These are phyloP conservation scores for Aphrocallistes beatrix DNA, from an alignment of 37 sponge, comb jelly and placozoan genomes.

Conservation along the genomic window DNA sequence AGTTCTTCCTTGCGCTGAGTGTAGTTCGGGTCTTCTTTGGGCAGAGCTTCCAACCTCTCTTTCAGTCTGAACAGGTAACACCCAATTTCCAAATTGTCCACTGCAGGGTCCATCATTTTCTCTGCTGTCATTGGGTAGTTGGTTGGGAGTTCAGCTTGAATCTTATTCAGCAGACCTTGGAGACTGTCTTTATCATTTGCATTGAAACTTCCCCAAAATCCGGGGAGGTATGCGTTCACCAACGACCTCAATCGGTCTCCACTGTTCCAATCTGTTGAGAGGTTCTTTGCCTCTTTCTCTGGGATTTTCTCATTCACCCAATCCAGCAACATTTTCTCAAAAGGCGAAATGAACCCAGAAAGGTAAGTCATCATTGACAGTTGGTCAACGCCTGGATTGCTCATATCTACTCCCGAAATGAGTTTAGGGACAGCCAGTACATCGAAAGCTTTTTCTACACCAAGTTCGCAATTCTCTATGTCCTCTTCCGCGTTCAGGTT, in stretches of 20 bases:
- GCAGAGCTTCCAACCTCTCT: constrained; percentile 29
- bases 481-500: constrained; percentile 1
- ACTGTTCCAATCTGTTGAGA: constrained; percentile 72
- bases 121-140: constrained; percentile 33
- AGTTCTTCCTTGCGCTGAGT: constrained; percentile 7
- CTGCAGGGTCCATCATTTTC: constrained; percentile 60
- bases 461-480: background rate
- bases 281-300: constrained; percentile 49
- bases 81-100: constrained; percentile 77
- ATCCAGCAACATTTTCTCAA: constrained; percentile 55
- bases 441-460: background rate
- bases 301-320: constrained; percentile 77
- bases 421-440: constrained; percentile 35
- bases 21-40: background rate
- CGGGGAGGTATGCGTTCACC: background rate
- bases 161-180: constrained; percentile 1
- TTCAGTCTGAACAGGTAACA: constrained; percentile 80
- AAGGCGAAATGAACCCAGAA: background rate
- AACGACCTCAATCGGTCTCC: constrained; percentile 31
- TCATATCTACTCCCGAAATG: constrained; percentile 16
- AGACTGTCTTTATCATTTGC: background rate
- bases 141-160: background rate
- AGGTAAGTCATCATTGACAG: constrained; percentile 23
- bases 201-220: background rate
- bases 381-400: constrained; percentile 23